Conservation (phyloP, 1,140 invertebrate species). For the Atta colombica region DNA sequence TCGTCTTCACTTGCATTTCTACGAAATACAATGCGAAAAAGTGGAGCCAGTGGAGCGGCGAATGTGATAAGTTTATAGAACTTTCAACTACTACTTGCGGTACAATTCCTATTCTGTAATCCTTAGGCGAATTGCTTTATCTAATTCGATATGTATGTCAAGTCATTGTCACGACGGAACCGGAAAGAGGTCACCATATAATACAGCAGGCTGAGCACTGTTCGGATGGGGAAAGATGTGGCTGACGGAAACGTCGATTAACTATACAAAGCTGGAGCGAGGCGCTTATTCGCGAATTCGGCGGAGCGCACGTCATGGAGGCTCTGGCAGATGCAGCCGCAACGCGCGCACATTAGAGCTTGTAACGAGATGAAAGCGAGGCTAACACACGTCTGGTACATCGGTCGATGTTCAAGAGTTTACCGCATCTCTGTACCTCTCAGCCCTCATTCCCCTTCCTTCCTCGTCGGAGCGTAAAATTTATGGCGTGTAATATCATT, state of each 20-base stretch:
- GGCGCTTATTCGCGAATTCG: slow-evolving; percentile 6
- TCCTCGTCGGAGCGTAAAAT: slow-evolving; percentile 43
- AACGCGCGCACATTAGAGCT: slow-evolving; percentile 43
- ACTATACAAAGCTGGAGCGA: not conserved
- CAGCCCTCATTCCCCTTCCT: not conserved
- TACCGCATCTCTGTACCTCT: not conserved
- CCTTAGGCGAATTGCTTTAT: not conserved
- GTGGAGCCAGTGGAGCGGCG: not conserved
- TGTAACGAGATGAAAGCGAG: slow-evolving; percentile 32
- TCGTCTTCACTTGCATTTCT: not conserved
- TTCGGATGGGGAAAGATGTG: slow-evolving; percentile 5
- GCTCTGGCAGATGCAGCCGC: slow-evolving; percentile 23
- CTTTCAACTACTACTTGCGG: not conserved
- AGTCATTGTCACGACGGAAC: not conserved
- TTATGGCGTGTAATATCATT: slow-evolving; percentile 72
- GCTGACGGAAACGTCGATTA: slow-evolving; percentile 49
- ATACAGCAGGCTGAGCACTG: not conserved
- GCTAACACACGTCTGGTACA: slow-evolving; percentile 38
- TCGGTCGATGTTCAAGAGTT: slow-evolving; percentile 53
- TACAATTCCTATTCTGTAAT: not conserved
- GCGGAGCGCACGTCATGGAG: not conserved
- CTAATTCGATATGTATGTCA: not conserved
- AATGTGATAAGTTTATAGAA: not conserved
- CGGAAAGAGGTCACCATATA: not conserved
- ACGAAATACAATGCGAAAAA: not conserved